Evolutionary conservation across 2,888 invertebrate species (phyloP), one percentile per base, ranked within the genome.

Genomic region (Eulithis prunata): DNA sequence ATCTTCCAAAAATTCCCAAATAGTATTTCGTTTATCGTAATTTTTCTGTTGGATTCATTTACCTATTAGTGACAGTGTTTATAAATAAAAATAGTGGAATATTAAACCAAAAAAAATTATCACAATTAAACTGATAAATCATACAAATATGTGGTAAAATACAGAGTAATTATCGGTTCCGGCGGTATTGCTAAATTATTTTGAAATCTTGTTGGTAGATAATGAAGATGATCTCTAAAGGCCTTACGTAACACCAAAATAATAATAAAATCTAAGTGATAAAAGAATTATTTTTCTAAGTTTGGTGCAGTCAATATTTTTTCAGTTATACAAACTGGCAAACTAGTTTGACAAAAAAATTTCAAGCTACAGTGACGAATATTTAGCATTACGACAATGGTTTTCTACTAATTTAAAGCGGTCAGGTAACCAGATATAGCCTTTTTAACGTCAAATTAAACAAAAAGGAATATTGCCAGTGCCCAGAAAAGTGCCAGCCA

Each of bases 1-100:
- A 75, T 69, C 76, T 78, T 77, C 78, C 77, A 77, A 75, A 66
- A 46, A 28, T 41, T 49, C 12, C 43, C 49, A 49, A 58, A 62
- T 54, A 14, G 13, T 57, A 57, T 38, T 58, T 62, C 62, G 12
- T 55, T 41, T 61, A 47, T 46, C 11, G 7, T 62, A 49, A 46
- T 54, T 47, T 65, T 57, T 14, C 10, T 12, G 38, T 52, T 56
- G 28, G 3, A 57, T 41, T 12, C 4, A 4, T 21, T 54, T 57
- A n/a, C n/a, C n/a, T 32, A 4, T 38, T 21, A 52, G 47, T 68
- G 55, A 58, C 49, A 53, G 59, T 59, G 52, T 13, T 46, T 21
- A n/a, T 11, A 10, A 38, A 43, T 32, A 36, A 13, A 36, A 53
- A 13, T 41, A 57, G 36, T 49, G 57, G 49, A 58, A 14, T 52